Conservation (phyloP, 1,140 invertebrate genomes). For the Dinothrombium tinctorium region DNA sequence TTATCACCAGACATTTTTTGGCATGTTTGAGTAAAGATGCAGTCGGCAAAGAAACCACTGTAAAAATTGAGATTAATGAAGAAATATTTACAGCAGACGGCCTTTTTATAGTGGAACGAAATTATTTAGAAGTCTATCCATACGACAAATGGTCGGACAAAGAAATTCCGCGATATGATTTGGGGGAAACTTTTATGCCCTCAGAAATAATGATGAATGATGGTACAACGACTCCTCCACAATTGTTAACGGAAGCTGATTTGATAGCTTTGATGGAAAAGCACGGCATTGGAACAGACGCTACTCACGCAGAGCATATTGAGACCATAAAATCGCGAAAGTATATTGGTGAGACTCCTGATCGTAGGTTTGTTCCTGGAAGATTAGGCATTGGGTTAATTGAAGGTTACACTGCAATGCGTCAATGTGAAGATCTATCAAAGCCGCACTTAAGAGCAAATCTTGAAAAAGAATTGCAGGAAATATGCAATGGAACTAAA, state of each 20-base stretch:
- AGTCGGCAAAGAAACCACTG: slow-evolving; percentile 68
- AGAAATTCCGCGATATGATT: slow-evolving; percentile 27
- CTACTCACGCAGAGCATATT: slow-evolving; percentile 97
- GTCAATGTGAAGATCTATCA: slow-evolving; percentile 52
- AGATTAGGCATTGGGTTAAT: slow-evolving; percentile 87
- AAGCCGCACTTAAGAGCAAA: slow-evolving; percentile 73
- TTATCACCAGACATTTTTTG: slow-evolving; percentile 85
- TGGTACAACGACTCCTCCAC: slow-evolving; percentile 58
- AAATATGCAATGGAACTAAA: slow-evolving; percentile 59
- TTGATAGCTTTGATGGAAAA: slow-evolving; percentile 97
- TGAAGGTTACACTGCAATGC: slow-evolving; percentile 84
- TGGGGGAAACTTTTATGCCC: slow-evolving; percentile 42
- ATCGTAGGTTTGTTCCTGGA: slow-evolving; percentile 59
- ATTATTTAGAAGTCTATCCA: slow-evolving; percentile 90
- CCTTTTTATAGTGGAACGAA: slow-evolving; percentile 65
- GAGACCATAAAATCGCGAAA: slow-evolving; percentile 77
- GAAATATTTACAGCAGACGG: slow-evolving; percentile 73
- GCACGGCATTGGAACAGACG: slow-evolving; percentile 96
- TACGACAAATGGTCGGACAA: slow-evolving; percentile 95
- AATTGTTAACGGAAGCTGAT: slow-evolving; percentile 83
- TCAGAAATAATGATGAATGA: slow-evolving; percentile 47
- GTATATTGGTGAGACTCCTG: slow-evolving; percentile 55
- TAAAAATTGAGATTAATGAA: slow-evolving; percentile 58
- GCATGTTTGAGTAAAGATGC: slow-evolving; percentile 87
- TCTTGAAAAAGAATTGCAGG: slow-evolving; percentile 71